A percentile compares a stretch with the other conserved stretches of the same genome.
Evolutionary conservation across 2,797 vertebrate species (phyloP).

Genomic region (Acipenser transmontanus): DNA sequence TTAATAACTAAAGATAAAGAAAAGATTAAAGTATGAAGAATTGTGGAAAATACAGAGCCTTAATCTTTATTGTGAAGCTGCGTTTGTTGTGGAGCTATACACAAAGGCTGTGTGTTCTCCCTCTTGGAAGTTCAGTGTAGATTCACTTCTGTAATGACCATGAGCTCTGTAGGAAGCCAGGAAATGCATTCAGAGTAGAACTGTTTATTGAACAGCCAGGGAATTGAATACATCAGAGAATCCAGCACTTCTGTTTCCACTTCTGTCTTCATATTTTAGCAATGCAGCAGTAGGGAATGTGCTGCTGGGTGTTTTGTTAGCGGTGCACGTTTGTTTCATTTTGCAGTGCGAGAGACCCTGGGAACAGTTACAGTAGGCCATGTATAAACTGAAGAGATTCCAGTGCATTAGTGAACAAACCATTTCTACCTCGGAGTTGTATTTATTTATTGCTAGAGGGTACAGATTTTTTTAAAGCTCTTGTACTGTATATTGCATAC

Average conservation of each 20-base stretch:
- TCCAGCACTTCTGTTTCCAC: slow-evolving; percentile 34
- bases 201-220: slow-evolving; percentile 34
- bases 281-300: slow-evolving; percentile 28
- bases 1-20: too few species aligned
- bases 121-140: slow-evolving; percentile 8
- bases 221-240: slow-evolving; percentile 37
- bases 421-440: slow-evolving; percentile 28
- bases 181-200: slow-evolving; percentile 38
- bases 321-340: slow-evolving; percentile 14
- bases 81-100: too few species aligned
- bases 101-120: too few species aligned
- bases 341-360: slow-evolving; percentile 43
- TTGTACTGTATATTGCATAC: too few species aligned
- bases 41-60: too few species aligned
- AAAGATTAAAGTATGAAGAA: too few species aligned
- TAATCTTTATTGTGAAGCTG: too few species aligned
- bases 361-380: slow-evolving; percentile 51
- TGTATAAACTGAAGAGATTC: slow-evolving; percentile 40
- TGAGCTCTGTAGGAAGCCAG: slow-evolving; percentile 25
- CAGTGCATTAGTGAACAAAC: slow-evolving; percentile 27
- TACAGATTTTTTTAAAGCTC: background rate
- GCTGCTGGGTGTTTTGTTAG: too few species aligned
- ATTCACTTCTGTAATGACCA: slow-evolving; percentile 24
- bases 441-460: too few species aligned
- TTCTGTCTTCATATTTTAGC: slow-evolving; percentile 40